A percentile compares a stretch with the other conserved stretches of the same genome.
Conservation (phyloP, 1,140 invertebrate species). For the Drosophila kurseongensis region DNA sequence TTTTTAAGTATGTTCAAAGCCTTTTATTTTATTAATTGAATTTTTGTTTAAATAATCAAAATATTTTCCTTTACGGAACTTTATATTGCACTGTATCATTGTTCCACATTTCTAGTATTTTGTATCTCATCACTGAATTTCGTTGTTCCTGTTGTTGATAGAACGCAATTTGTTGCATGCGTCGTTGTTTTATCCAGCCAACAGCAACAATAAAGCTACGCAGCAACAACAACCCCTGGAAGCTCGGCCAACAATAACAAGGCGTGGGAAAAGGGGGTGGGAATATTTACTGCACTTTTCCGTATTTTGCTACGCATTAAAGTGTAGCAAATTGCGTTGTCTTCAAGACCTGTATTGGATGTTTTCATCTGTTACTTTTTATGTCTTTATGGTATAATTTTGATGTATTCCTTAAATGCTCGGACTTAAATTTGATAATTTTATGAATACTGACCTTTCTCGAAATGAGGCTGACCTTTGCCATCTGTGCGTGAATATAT, state of each 20-base stretch:
- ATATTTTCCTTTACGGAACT: neutral
- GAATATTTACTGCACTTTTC: conserved; percentile 32
- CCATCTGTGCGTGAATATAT: too few relatives aligned
- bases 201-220: conserved; percentile 18
- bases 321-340: conserved; percentile 57
- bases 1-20: too few relatives aligned
- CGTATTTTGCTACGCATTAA: conserved; percentile 55
- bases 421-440: too few relatives aligned
- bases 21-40: too few relatives aligned
- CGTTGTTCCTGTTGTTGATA: conserved; percentile 24
- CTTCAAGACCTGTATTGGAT: conserved; percentile 22
- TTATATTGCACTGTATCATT: neutral
- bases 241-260: conserved; percentile 35
- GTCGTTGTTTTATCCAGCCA: conserved; percentile 27
- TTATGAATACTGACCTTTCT: too few relatives aligned
- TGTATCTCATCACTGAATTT: conserved; percentile 2
- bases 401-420: neutral
- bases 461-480: too few relatives aligned
- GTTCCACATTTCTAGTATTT: neutral
- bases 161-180: conserved; percentile 59
- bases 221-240: conserved; percentile 32
- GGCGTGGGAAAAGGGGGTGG: neutral
- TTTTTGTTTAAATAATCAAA: too few relatives aligned
- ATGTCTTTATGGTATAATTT: too few relatives aligned
- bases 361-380: neutral